A percentile compares a stretch with the other conserved stretches of the same genome.
These are phyloP conservation scores for Monochamus saltuarius DNA, from an alignment of 1,140 invertebrate genomes.

Conservation along the genomic window DNA sequence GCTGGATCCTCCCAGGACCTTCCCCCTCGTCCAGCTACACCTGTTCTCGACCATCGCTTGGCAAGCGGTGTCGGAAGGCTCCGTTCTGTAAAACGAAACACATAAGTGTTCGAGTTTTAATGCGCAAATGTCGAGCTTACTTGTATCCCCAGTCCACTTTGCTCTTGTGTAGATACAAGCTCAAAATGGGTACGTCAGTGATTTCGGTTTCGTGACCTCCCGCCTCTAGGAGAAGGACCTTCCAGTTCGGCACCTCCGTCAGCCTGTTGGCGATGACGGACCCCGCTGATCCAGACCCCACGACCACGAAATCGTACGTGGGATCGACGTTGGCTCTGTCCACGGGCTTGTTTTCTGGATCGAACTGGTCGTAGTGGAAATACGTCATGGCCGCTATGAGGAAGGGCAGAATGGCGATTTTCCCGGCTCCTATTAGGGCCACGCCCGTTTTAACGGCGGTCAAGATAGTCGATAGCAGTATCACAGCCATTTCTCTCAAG, in stretches of 20 bases:
- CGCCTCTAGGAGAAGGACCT: slow-evolving; percentile 81
- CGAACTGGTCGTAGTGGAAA: slow-evolving; percentile 82
- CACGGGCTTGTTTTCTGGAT: slow-evolving; percentile 77
- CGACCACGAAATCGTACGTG: slow-evolving; percentile 13
- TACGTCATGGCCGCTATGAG: slow-evolving; percentile 78
- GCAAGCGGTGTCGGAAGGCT: slow-evolving; percentile 81
- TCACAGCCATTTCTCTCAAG: slow-evolving; percentile 25
- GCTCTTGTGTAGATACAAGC: slow-evolving; percentile 84
- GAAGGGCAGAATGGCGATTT: slow-evolving; percentile 73
- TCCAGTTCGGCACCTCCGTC: slow-evolving; percentile 75
- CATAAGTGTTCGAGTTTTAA: too few relatives aligned
- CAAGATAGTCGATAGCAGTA: slow-evolving; percentile 29
- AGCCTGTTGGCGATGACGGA: slow-evolving; percentile 82
- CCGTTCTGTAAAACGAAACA: slow-evolving; percentile 63
- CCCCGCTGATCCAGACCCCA: slow-evolving; percentile 75
- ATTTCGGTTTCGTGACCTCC: slow-evolving; percentile 84
- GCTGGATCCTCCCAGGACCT: slow-evolving; percentile 83
- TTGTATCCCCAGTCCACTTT: slow-evolving; percentile 91
- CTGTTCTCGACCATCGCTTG: slow-evolving; percentile 79
- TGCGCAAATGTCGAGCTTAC: slow-evolving; percentile 55
- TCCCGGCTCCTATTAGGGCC: slow-evolving; percentile 66
- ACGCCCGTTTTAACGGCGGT: slow-evolving; percentile 69
- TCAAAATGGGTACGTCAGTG: slow-evolving; percentile 78
- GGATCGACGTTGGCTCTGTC: slow-evolving; percentile 51
- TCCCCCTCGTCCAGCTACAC: slow-evolving; percentile 83